Conservation (phyloP, 2,113 vertebrate genomes). For the Periophthalmus modestus region DNA sequence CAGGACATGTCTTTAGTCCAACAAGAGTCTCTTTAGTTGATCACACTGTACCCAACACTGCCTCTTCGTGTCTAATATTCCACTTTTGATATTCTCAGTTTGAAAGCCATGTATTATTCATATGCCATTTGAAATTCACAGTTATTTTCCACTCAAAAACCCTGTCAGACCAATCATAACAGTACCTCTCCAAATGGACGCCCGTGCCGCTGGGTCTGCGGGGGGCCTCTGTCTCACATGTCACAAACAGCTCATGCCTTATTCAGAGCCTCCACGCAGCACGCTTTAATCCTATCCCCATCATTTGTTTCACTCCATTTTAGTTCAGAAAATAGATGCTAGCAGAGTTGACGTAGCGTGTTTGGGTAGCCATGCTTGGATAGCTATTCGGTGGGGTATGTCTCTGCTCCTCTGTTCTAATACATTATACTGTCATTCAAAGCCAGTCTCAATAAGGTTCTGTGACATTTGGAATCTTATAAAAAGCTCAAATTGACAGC, state of each 20-base stretch:
- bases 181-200: background rate
- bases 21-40: too few species aligned
- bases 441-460: background rate
- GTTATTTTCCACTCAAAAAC: background rate
- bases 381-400: background rate
- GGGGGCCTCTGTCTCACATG: background rate
- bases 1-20: too few species aligned
- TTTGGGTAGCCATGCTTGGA: background rate
- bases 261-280: background rate
- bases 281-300: background rate
- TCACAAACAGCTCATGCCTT: slow-evolving; percentile 1
- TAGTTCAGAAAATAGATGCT: background rate
- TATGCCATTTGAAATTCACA: background rate
- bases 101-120: background rate
- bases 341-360: background rate
- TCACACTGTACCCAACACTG: background rate
- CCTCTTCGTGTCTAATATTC: background rate
- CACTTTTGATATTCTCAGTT: background rate
- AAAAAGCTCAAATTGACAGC: background rate
- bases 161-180: slow-evolving; percentile 1
- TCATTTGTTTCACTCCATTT: background rate
- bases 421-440: background rate
- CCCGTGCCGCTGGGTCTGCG: background rate
- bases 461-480: background rate
- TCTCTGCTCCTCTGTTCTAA: background rate